phyloP scores from a whole-genome alignment of 1,140 invertebrate species.

The Heliconius melpomene region DNA sequence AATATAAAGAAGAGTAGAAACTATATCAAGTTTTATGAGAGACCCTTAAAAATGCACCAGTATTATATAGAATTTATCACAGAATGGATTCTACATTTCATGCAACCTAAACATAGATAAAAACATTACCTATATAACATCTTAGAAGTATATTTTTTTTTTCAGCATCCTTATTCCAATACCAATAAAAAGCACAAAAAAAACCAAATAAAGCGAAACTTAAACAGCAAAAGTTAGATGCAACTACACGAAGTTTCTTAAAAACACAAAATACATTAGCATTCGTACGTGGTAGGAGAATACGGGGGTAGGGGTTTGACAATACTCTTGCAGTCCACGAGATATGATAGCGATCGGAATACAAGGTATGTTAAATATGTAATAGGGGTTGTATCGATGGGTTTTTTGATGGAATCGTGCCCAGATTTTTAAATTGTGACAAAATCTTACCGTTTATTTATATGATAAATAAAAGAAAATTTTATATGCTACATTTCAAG shows the following conservation, averaged over 20 bases:
- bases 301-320: neutral
- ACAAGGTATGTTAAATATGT: slow-evolving; percentile 14
- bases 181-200: neutral
- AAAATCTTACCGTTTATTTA: neutral
- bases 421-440: neutral
- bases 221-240: neutral
- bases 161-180: neutral
- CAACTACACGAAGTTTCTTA: neutral
- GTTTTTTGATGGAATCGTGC: neutral
- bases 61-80: too few species aligned
- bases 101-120: neutral
- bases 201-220: neutral
- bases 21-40: too few species aligned
- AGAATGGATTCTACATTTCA: neutral
- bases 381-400: slow-evolving; percentile 10
- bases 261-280: neutral
- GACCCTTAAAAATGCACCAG: too few species aligned
- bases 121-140: neutral
- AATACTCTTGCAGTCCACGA: neutral
- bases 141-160: neutral
- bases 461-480: neutral
- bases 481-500: neutral
- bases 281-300: neutral
- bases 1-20: too few species aligned
- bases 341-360: neutral